Conservation (phyloP, 2,797 vertebrate species). For the Sardinella longiceps region DNA sequence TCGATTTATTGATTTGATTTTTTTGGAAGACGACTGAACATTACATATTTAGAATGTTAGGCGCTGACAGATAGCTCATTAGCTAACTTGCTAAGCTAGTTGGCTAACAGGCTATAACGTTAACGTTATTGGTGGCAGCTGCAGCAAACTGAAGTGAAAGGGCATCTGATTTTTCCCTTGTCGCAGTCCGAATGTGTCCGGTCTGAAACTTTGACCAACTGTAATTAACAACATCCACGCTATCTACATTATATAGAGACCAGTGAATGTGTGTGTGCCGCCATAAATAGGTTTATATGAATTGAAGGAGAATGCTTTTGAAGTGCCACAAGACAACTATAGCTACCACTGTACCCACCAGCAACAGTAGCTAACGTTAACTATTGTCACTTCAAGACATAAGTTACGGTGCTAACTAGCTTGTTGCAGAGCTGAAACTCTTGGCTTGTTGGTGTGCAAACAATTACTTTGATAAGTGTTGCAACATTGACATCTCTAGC, state of each 20-base stretch:
- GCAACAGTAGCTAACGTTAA: constrained; percentile 25
- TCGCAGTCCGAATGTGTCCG: constrained; percentile 21
- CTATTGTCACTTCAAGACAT: constrained; percentile 12
- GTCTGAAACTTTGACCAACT: constrained; percentile 15
- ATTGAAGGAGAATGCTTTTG: constrained; percentile 18
- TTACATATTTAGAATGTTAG: constrained; percentile 52
- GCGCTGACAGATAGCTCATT: constrained; percentile 66
- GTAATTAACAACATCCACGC: constrained; percentile 11
- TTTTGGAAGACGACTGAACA: constrained; percentile 32
- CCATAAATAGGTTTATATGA: not conserved
- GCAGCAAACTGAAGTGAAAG: constrained; percentile 38
- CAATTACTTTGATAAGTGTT: not conserved
- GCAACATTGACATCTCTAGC: not conserved
- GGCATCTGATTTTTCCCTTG: constrained; percentile 26
- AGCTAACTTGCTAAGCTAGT: constrained; percentile 64
- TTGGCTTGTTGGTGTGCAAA: constrained; percentile 3
- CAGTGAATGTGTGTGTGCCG: not conserved
- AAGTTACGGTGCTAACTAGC: constrained; percentile 1
- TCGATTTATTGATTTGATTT: constrained; percentile 42
- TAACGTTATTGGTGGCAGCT: constrained; percentile 56
- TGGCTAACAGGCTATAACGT: constrained; percentile 57
- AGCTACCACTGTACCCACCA: not conserved
- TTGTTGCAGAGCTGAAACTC: not conserved
- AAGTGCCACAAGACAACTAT: constrained; percentile 18
- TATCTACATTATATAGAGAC: not conserved